A percentile compares a stretch with the other conserved stretches of the same genome.
These are phyloP conservation scores for Eupeodes luniger DNA, from an alignment of 2,888 invertebrate genomes.

Conservation along the genomic window DNA sequence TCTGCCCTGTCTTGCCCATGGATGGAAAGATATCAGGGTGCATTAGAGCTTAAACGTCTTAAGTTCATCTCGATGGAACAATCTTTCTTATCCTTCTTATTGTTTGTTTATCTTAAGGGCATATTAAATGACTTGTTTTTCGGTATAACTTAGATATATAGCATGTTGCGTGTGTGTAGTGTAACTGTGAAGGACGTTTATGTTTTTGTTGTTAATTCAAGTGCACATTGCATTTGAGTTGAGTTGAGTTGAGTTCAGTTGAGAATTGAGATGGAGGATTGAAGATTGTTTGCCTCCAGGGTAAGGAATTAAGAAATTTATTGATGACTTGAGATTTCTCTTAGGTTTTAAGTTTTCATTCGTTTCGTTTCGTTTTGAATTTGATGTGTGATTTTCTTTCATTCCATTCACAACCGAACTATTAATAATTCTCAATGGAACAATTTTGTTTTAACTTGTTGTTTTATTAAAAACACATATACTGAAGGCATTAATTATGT, in stretches of 20 bases:
- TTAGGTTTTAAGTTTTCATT: neutral
- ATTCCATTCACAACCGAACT: neutral
- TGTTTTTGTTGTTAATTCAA: constrained; percentile 10
- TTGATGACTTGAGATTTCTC: constrained; percentile 56
- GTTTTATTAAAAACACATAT: too few relatives aligned
- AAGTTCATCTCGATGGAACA: constrained; percentile 67
- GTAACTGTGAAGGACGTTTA: constrained; percentile 1
- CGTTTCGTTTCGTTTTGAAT: neutral
- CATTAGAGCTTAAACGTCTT: constrained; percentile 71
- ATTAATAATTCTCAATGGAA: too few relatives aligned
- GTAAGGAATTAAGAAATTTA: constrained; percentile 35
- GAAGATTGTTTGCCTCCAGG: constrained; percentile 6
- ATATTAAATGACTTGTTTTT: constrained; percentile 52
- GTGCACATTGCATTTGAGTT: constrained; percentile 15
- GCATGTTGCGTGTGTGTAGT: neutral
- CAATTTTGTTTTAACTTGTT: too few relatives aligned
- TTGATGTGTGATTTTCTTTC: constrained; percentile 48
- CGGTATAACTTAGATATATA: neutral
- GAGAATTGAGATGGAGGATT: neutral
- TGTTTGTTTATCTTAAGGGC: constrained; percentile 66
- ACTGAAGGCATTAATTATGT: too few relatives aligned
- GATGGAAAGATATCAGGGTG: constrained; percentile 64
- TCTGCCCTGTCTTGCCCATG: neutral
- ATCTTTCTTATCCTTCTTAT: constrained; percentile 61
- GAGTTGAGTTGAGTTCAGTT: neutral